Evolutionary conservation across 2,797 vertebrate genomes (phyloP).

Genomic region (Thunnus albacares): DNA sequence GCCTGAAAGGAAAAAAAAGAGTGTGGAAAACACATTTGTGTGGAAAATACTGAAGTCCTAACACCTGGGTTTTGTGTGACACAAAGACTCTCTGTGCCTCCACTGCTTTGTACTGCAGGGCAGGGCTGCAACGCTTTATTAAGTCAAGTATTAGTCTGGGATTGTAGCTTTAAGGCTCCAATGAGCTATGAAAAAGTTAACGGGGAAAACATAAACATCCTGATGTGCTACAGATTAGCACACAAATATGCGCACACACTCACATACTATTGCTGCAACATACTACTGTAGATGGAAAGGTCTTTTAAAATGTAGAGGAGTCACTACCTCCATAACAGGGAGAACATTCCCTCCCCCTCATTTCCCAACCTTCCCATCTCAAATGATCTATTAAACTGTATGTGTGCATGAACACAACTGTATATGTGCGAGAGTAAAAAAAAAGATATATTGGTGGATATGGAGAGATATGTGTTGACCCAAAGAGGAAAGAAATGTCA

Average conservation of each 20-base stretch:
- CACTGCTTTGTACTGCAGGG: constrained; percentile 42
- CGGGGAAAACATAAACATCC: constrained; percentile 51
- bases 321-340: constrained; percentile 44
- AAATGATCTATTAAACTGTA: constrained; percentile 25
- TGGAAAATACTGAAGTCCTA: constrained; percentile 70
- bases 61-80: constrained; percentile 74
- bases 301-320: constrained; percentile 55
- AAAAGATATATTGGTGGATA: not conserved
- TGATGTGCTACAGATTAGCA: constrained; percentile 1
- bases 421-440: not conserved
- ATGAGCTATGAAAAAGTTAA: constrained; percentile 64
- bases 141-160: constrained; percentile 48
- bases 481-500: not conserved
- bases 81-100: constrained; percentile 69
- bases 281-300: constrained; percentile 61
- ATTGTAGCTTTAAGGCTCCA: constrained; percentile 62
- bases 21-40: constrained; percentile 70
- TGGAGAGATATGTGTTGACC: not conserved
- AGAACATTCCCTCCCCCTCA: constrained; percentile 73
- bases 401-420: not conserved
- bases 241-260: not conserved
- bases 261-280: constrained; percentile 17
- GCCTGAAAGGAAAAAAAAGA: constrained; percentile 28
- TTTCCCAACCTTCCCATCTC: constrained; percentile 62
- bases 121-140: constrained; percentile 46